A percentile compares a stretch with the other conserved stretches of the same genome.
Evolutionary conservation across 1,140 invertebrate species (phyloP).

Genomic region (Philaenus spumarius): DNA sequence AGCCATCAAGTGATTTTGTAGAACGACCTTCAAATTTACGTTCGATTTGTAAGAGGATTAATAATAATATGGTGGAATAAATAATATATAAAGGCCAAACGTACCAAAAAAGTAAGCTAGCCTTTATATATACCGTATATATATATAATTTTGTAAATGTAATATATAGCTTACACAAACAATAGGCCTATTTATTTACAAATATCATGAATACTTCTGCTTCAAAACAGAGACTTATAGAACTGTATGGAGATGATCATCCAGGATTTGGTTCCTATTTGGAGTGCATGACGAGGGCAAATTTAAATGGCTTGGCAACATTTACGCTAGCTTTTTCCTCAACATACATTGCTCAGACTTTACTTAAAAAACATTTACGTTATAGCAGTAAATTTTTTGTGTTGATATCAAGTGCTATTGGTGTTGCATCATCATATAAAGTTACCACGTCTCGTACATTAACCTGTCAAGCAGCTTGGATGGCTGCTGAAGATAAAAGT

Average conservation of each 20-base stretch:
- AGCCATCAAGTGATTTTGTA: too few relatives aligned
- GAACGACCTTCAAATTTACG: too few relatives aligned
- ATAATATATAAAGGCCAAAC: too few relatives aligned
- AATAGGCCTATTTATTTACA: too few relatives aligned
- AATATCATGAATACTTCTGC: too few relatives aligned
- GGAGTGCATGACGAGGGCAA: constrained; percentile 46
- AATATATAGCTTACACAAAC: too few relatives aligned
- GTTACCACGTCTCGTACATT: constrained; percentile 39
- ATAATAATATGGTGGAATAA: too few relatives aligned
- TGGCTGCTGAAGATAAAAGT: constrained; percentile 43
- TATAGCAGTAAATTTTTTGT: constrained; percentile 39
- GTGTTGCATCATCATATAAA: constrained; percentile 35
- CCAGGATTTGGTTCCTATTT: constrained; percentile 45
- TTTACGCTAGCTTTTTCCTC: constrained; percentile 44
- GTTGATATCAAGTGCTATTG: constrained; percentile 38
- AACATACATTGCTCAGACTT: constrained; percentile 40
- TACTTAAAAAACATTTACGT: constrained; percentile 36
- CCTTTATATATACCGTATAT: too few relatives aligned
- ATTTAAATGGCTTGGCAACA: constrained; percentile 42
- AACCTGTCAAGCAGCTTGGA: constrained; percentile 44
- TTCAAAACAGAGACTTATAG: not conserved
- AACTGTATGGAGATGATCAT: constrained; percentile 27
- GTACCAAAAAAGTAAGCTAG: too few relatives aligned
- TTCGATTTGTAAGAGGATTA: too few relatives aligned
- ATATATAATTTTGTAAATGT: too few relatives aligned